These are phyloP conservation scores for Drosophila eohydei DNA, from an alignment of 2,888 invertebrate species.

Conservation along the genomic window DNA sequence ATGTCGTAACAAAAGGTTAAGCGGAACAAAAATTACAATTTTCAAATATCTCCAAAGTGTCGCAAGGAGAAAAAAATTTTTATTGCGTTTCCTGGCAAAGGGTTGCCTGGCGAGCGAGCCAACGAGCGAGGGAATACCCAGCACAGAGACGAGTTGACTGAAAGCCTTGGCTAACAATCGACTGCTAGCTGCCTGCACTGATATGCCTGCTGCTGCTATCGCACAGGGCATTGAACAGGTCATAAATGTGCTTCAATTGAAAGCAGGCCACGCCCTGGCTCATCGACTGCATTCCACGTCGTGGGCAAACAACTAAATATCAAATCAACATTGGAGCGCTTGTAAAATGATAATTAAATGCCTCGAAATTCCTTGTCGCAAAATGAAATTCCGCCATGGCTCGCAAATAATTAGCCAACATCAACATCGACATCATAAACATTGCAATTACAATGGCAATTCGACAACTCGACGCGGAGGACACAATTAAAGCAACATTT, in stretches of 20 bases:
- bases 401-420: conserved; percentile 40
- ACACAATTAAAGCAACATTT: conserved; percentile 34
- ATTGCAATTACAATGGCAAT: conserved; percentile 44
- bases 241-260: conserved; percentile 56
- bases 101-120: neutral
- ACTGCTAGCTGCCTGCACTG: neutral
- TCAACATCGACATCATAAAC: conserved; percentile 18
- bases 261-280: neutral
- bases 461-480: neutral
- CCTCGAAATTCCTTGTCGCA: conserved; percentile 28
- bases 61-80: conserved; percentile 12
- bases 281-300: conserved; percentile 24
- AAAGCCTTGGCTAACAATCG: neutral
- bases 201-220: neutral
- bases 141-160: too few species aligned
- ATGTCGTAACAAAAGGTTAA: conserved; percentile 50
- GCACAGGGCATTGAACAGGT: neutral
- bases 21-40: conserved; percentile 23
- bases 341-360: conserved; percentile 58
- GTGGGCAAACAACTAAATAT: conserved; percentile 43
- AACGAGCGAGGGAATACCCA: neutral
- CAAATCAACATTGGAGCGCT: conserved; percentile 46
- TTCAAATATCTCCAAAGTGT: conserved; percentile 16
- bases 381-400: conserved; percentile 40
- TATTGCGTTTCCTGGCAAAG: conserved; percentile 5